Evolutionary conservation across 2,797 vertebrate genomes (phyloP), one percentile per base, ranked within the genome.

Genomic region (Spinibarbus caldwelli): DNA sequence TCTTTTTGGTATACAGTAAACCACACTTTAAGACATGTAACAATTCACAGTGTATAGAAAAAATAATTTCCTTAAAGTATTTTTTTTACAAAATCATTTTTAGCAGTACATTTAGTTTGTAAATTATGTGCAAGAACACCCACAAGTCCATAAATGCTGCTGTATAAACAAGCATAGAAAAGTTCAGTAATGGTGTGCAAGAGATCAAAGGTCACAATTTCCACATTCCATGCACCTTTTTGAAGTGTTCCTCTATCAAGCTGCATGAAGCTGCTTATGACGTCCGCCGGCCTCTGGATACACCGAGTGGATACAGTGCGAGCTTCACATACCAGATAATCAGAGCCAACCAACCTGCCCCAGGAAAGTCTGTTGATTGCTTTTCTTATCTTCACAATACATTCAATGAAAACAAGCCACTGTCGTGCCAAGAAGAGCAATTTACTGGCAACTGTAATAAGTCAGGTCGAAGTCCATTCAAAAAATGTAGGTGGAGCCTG

Each of bases 321-420:
- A 38, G 80, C 26, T 73, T 54, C 68, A 73, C 45, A 10, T 62
- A 17, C 29, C 21, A 47, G 41, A 45, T 11, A 49, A 75, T 36
- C 31, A 49, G 57, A 66, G 64, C 8, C 71, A 66, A 49, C 38
- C 70, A n/a, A n/a, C 26, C 26, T 34, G 36, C 8, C 21, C 45
- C 57, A 14, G 43, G 11, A 29, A 67, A 67, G 43, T 67, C 45
- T 2, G 23, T 14, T 26, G 23, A 21, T 76, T 76, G 45, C 23
- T 52, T 76, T 26, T 38, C 71, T 41, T 83, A 67, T 83, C 70
- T 83, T 26, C 23, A 52, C 23, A 21, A 76, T 41, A 52, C 72
- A 83, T 52, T 76, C 31, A 52, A 38, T 21, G 31, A 36, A 17
- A 75, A 66, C 67, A 52, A 38, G 29, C 23, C 14, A n/a, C 14